Conservation (phyloP, 2,113 vertebrate genomes). For the Dipodomys merriami region DNA sequence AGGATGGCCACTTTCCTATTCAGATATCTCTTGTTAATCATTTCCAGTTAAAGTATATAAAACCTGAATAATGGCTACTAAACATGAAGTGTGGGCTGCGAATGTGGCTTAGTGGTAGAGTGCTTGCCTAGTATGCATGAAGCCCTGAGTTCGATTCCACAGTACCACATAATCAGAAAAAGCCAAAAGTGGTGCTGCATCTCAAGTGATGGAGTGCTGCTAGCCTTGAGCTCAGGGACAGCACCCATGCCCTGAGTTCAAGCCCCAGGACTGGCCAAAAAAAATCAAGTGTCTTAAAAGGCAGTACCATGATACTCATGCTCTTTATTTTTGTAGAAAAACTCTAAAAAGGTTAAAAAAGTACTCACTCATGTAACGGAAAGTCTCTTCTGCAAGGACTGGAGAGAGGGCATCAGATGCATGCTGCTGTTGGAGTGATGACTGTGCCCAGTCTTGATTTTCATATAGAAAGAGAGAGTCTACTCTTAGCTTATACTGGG, state of each 20-base stretch:
- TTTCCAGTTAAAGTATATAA: neutral
- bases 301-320: neutral
- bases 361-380: constrained; percentile 96
- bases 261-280: no score
- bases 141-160: no score
- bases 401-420: constrained; percentile 86
- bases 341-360: constrained; percentile 20
- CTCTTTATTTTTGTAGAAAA: constrained; percentile 7
- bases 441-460: constrained; percentile 91
- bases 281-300: constrained; percentile 14
- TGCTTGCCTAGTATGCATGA: no score
- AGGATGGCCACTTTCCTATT: neutral
- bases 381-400: constrained; percentile 90
- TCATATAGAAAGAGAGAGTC: constrained; percentile 94
- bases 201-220: no score
- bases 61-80: neutral
- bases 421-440: constrained; percentile 84
- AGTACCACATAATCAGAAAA: no score
- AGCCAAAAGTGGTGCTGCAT: no score
- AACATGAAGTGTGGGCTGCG: neutral
- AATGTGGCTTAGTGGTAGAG: no score
- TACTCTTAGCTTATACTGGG: constrained; percentile 87
- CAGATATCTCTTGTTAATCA: neutral
- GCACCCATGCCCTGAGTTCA: no score
- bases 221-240: no score